Percentiles rank a stretch among this genome's conserved stretches.
phyloP scores from a whole-genome alignment of 2,797 vertebrate genomes.

The Poeciliopsis gracilis region DNA sequence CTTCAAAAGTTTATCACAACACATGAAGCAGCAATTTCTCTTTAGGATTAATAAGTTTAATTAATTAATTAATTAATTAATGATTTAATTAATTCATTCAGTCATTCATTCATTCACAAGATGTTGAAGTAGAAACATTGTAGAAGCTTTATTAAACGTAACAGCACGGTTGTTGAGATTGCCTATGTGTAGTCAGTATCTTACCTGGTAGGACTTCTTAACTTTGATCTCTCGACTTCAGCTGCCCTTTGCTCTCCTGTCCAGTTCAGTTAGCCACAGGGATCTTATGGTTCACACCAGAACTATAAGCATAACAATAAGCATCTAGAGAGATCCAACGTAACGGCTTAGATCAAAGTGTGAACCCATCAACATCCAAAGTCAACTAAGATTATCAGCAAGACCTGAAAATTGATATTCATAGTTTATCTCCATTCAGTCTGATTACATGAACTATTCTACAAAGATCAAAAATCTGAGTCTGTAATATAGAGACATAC shows the following conservation, averaged over 20 bases:
- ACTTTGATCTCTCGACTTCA: background rate
- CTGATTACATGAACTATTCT: background rate
- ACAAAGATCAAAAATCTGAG: background rate
- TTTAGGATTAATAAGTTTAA: too few species aligned
- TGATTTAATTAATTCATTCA: background rate
- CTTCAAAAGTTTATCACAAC: background rate
- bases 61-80: too few species aligned
- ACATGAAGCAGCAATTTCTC: background rate
- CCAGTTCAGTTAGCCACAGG: background rate
- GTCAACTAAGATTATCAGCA: background rate
- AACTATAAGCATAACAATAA: background rate
- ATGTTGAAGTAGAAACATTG: background rate
- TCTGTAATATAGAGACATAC: background rate
- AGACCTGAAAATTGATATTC: background rate
- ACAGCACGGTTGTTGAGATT: background rate
- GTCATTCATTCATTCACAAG: background rate
- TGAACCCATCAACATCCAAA: background rate
- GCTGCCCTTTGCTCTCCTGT: background rate
- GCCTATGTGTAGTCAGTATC: background rate
- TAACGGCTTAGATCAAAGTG: background rate
- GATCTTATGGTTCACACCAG: background rate
- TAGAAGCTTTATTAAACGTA: background rate
- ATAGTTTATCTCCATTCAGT: background rate
- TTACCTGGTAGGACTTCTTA: background rate
- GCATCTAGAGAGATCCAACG: background rate